Evolutionary conservation across 2,888 invertebrate genomes (phyloP).

Genomic region (Eledona agricola): DNA sequence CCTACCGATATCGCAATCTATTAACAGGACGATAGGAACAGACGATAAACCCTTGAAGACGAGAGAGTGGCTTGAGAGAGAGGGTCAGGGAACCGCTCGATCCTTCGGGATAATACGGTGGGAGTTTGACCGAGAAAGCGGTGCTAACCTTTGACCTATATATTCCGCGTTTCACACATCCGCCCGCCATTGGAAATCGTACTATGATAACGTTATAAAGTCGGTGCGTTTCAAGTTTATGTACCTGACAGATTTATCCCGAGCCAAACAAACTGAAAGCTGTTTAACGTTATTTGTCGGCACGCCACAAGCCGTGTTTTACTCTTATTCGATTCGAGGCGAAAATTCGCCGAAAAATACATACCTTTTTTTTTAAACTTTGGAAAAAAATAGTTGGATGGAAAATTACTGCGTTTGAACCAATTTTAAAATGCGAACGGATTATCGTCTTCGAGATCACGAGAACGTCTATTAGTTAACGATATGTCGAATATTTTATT

Average conservation of each 20-base stretch:
- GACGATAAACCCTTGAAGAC: no score
- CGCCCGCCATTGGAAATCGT: conserved; percentile 21
- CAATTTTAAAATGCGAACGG: no score
- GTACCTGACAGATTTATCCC: conserved; percentile 11
- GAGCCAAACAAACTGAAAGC: conserved; percentile 32
- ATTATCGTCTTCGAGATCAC: no score
- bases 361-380: conserved; percentile 12
- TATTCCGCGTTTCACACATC: conserved; percentile 12
- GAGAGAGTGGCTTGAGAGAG: no score
- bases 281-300: conserved; percentile 32
- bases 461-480: no score
- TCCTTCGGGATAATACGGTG: conserved; percentile 4
- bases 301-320: conserved; percentile 26
- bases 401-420: conserved; percentile 10
- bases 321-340: conserved; percentile 26
- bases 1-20: no score
- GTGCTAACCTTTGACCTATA: conserved; percentile 26
- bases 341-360: conserved; percentile 12
- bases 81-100: no score
- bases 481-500: no score
- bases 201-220: conserved; percentile 27
- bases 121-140: conserved; percentile 23
- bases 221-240: conserved; percentile 22
- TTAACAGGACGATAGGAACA: no score
- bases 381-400: no score